These are phyloP conservation scores for Mongoloraphidia duomilia DNA, from an alignment of 2,888 invertebrate species.

Conservation along the genomic window DNA sequence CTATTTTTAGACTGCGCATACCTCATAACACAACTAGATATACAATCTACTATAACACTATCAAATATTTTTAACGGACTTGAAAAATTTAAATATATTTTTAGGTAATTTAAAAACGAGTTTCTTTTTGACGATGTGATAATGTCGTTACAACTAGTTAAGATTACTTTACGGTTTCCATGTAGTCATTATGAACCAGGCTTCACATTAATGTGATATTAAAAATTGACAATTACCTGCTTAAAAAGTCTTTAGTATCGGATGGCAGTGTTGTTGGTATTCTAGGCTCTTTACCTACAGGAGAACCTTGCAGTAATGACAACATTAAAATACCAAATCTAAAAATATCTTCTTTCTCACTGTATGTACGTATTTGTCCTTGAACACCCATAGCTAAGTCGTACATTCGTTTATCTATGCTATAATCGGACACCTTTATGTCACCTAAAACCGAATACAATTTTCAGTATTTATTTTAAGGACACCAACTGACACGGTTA, in stretches of 20 bases:
- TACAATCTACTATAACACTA: no score
- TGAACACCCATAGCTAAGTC: conserved; percentile 36
- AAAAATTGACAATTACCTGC: conserved; percentile 34
- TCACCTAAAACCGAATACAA: conserved; percentile 25
- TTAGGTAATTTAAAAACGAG: no score
- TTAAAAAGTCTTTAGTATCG: conserved; percentile 57
- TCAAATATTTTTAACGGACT: no score
- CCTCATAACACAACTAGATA: no score
- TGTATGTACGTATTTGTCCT: conserved; percentile 29
- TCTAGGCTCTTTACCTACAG: conserved; percentile 30
- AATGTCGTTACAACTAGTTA: no score
- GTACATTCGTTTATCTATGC: conserved; percentile 49
- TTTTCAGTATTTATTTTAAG: no score
- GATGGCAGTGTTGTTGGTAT: conserved; percentile 43
- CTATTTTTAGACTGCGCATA: no score
- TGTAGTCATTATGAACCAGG: no score
- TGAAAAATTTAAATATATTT: no score
- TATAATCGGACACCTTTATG: conserved; percentile 51
- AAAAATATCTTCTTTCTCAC: conserved; percentile 59
- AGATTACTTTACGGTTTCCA: no score
- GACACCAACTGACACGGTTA: no score
- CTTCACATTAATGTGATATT: conserved; percentile 16
- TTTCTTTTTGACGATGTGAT: no score
- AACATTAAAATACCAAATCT: conserved; percentile 54
- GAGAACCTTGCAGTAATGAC: conserved; percentile 43